Evolutionary conservation across 23 tunicate species (phyloP), one percentile per base, ranked within the genome.

Genomic region (Botrylloides violaceus): DNA sequence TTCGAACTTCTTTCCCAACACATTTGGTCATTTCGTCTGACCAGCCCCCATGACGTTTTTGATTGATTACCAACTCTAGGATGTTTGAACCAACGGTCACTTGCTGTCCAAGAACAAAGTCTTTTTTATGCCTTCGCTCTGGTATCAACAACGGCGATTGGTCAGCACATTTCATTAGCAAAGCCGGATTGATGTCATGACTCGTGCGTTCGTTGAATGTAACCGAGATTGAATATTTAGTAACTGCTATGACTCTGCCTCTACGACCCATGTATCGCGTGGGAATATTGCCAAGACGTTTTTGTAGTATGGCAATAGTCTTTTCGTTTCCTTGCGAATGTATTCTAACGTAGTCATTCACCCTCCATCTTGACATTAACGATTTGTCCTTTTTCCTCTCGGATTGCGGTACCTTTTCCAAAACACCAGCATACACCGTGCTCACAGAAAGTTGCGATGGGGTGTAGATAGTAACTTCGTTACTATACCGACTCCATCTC

Each of bases 221-320:
- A 9, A 68, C 74, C 4, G 37, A 27, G 18, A 68, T 26, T 4
- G 58, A 55, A 4, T 1, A 55, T 36, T 28, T n/a, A 4, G 74
- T 43, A 37, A 68, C 74, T 12, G 56, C 74, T 4, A 68, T 43
- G 9, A 68, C 32, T 68, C 74, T 38, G 4, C 74, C 74, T 37
- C 47, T 68, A 35, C 30, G 1, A 5, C 58, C 58, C 24, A 68
- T 5, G 12, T 37, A 68, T 28, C n/a, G 12, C 19, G 29, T 36
- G 5, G 74, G 58, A 22, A 68, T 68, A 12, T 35, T 68, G 1
- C 28, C 74, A 12, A 35, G 74, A 7, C 74, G 32, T 6, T 43
- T 36, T 43, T 68, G 74, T 23, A 68, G 30, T 0, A 68, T 0
- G 21, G 36, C 26, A 19, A 35, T n/a, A 2, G 37, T 56, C n/a